Evolutionary conservation across 2,113 vertebrate species (phyloP), one percentile per base, ranked within the genome.

Genomic region (Capreolus pygargus): DNA sequence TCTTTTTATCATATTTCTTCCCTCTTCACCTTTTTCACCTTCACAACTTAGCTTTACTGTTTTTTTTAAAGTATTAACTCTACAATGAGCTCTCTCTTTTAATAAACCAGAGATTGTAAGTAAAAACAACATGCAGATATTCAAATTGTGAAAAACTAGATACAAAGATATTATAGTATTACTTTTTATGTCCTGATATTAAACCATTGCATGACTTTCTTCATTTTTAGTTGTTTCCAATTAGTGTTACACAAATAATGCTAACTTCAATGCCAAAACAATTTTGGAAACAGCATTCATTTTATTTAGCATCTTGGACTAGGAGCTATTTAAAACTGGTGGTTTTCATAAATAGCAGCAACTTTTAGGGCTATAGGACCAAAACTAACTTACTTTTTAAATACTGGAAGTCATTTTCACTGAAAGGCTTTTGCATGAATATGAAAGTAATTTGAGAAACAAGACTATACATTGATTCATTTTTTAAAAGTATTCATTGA

Each of bases 221-320:
- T 95, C 27, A 55, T 84, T 94, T 95, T 61, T 61, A 74, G 70
- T 58, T 82, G 27, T 94, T 54, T 95, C 45, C 89, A 87, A 84
- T 92, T 79, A 60, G 17, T 84, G 13, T 83, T 64, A 54, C 36
- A 95, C 81, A 95, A 90, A 96, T 81, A 92, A 89, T 76, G 39
- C 54, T 88, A 58, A 88, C 47, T 95, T 91, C 39, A 74, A 17
- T 94, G 74, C 45, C 81, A 94, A 96, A 97, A 92, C 74, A 79
- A 57, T 74, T 95, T 90, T 86, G 64, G 82, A 91, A 88, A 82
- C 27, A 52, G n/a, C 27, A 47, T 92, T 47, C 47, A n/a, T 91
- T 94, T 89, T 61, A 92, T 70, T 95, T 96, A 89, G 8, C 28
- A 76, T 86, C 17, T 89, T 94, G 36, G 45, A 76, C 84, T 88